Evolutionary conservation across 1,140 invertebrate species (phyloP), one percentile per base, ranked within the genome.

Genomic region (Panagrolaimus sp.): DNA sequence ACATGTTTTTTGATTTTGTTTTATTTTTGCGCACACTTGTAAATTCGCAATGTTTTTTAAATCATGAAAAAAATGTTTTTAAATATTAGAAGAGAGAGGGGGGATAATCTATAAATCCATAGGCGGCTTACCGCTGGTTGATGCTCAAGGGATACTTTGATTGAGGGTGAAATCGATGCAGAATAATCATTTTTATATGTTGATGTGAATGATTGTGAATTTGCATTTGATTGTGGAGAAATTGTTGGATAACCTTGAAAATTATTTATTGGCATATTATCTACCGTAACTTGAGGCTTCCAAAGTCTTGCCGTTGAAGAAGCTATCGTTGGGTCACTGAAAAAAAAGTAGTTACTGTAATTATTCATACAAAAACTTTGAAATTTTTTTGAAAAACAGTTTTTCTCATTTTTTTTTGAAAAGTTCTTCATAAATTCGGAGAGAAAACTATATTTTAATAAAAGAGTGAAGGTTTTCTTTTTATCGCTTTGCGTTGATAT

Each of bases 131-230:
- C 52, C 10, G 17, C 28, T 12, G 52, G 52, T 26, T 21, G 21
- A 21, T 58, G 52, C 17, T 58, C 52, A 58, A 58, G 52, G n/a
- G 52, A 58, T 26, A 58, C 52, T 58, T 58, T 58, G 17, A 58
- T 10, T 58, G 52, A 58, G 21, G 52, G 52, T 26, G 52, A 58
- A 28, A 58, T 21, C 12, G 21, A 28, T 26, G 52, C 28, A 21
- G 52, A 58, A 58, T 58, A 28, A 28, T 21, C 21, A 26, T n/a
- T 28, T 26, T 26, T 28, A 28, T 21, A 26, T 58, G 52, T 26
- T 58, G 28, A 21, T 1, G 21, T 21, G 17, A 26, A 28, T 1
- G 52, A 5, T 58, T 52, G 48, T 0, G 48, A 21, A 10, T 52
- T 52, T 52, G 48, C 9, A n/a, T 52, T n/a, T n/a, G 26, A 21